These are phyloP conservation scores for Anastrepha ludens DNA, from an alignment of 1,140 invertebrate genomes.

Conservation along the genomic window DNA sequence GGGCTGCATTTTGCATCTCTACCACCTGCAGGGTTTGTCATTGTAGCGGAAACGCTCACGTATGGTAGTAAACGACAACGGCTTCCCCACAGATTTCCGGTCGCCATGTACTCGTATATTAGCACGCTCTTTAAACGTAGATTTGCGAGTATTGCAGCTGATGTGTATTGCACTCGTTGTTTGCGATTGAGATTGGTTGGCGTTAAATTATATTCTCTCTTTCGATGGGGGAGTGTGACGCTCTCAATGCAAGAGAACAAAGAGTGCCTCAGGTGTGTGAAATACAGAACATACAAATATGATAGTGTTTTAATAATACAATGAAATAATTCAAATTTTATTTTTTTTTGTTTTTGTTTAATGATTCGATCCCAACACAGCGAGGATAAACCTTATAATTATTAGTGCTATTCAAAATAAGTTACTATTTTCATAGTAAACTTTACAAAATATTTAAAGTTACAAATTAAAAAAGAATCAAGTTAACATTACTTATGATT, in stretches of 20 bases:
- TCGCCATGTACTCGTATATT: background rate
- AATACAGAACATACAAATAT: background rate
- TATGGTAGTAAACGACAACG: slow-evolving; percentile 16
- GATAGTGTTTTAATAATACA: too few species aligned
- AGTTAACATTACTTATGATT: too few species aligned
- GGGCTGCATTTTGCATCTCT: background rate
- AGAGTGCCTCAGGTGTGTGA: background rate
- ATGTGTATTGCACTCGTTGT: too few species aligned
- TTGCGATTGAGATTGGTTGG: background rate
- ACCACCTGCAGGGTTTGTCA: background rate
- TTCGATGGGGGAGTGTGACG: background rate
- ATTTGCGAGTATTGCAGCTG: too few species aligned
- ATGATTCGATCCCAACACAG: too few species aligned
- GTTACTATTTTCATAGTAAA: too few species aligned
- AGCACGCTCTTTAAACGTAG: background rate
- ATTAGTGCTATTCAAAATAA: too few species aligned
- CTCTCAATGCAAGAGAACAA: background rate
- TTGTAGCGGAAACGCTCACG: slow-evolving; percentile 10
- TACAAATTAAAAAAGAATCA: too few species aligned
- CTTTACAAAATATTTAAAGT: too few species aligned
- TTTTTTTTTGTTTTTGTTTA: too few species aligned
- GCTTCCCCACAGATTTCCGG: slow-evolving; percentile 29
- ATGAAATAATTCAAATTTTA: too few species aligned
- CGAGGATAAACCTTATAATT: too few species aligned
- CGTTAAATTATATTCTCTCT: background rate